Percentiles rank a stretch among this genome's conserved stretches.
These are phyloP conservation scores for Dermolepida albohirtum DNA, from an alignment of 2,888 invertebrate species.

Conservation along the genomic window DNA sequence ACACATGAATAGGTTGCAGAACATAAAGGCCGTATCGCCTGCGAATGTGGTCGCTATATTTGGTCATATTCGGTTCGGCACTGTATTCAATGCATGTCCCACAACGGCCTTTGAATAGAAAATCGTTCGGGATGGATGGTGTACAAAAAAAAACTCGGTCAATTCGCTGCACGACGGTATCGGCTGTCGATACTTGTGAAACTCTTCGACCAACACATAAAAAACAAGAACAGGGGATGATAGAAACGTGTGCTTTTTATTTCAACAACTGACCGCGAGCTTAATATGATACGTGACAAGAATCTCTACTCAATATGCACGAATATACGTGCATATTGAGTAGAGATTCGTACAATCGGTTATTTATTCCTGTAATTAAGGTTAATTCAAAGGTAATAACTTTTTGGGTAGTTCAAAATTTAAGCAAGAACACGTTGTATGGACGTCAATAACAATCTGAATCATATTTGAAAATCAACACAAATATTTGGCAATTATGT, in stretches of 20 bases:
- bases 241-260: slow-evolving; percentile 48
- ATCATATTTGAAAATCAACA: no score
- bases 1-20: no score
- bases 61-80: slow-evolving; percentile 56
- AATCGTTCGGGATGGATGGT: slow-evolving; percentile 55
- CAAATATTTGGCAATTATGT: no score
- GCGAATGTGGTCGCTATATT: no score
- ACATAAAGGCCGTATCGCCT: no score
- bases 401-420: no score
- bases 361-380: no score
- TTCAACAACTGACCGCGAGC: slow-evolving; percentile 47
- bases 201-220: slow-evolving; percentile 5
- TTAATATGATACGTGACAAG: slow-evolving; percentile 48
- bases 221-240: slow-evolving; percentile 30
- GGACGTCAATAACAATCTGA: no score
- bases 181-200: slow-evolving; percentile 39
- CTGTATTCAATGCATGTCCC: slow-evolving; percentile 56
- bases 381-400: no score
- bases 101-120: slow-evolving; percentile 57
- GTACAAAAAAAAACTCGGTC: slow-evolving; percentile 49
- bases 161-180: slow-evolving; percentile 50
- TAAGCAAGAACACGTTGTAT: no score
- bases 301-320: slow-evolving; percentile 34
- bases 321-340: no score
- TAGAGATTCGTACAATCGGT: no score